Evolutionary conservation across 2,888 invertebrate species (phyloP).

Genomic region (Gortyna flavago): DNA sequence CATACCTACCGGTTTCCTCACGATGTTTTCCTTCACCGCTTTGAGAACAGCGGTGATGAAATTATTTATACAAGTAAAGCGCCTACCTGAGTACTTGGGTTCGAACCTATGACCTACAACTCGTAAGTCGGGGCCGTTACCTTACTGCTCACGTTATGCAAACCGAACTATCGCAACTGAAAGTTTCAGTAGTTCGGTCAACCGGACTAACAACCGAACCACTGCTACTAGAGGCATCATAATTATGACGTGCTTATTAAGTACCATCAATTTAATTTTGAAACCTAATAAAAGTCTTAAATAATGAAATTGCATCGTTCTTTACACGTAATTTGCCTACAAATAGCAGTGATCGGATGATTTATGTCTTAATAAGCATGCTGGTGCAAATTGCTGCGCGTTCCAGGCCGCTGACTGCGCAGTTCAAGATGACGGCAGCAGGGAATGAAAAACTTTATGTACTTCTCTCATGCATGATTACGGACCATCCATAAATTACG

Average conservation of each 20-base stretch:
- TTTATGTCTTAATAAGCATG: conserved; percentile 47
- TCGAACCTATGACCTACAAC: too few species aligned
- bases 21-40: too few species aligned
- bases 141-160: too few species aligned
- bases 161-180: too few species aligned
- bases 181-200: too few species aligned
- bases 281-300: conserved; percentile 11
- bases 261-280: conserved; percentile 5
- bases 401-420: conserved; percentile 42
- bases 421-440: conserved; percentile 61
- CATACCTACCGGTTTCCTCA: too few species aligned
- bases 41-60: too few species aligned
- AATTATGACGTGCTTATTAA: background rate
- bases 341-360: conserved; percentile 30
- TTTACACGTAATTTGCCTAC: conserved; percentile 30
- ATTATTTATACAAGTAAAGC: too few species aligned
- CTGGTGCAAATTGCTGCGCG: conserved; percentile 43
- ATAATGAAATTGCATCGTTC: conserved; percentile 23
- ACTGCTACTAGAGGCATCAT: too few species aligned
- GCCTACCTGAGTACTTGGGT: too few species aligned
- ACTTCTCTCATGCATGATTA: conserved; percentile 71
- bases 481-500: background rate
- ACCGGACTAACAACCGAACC: too few species aligned
- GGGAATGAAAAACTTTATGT: conserved; percentile 56
- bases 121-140: too few species aligned